Evolutionary conservation across 1,140 invertebrate genomes (phyloP), one percentile per base, ranked within the genome.

Genomic region (Zaprionus nigranus): DNA sequence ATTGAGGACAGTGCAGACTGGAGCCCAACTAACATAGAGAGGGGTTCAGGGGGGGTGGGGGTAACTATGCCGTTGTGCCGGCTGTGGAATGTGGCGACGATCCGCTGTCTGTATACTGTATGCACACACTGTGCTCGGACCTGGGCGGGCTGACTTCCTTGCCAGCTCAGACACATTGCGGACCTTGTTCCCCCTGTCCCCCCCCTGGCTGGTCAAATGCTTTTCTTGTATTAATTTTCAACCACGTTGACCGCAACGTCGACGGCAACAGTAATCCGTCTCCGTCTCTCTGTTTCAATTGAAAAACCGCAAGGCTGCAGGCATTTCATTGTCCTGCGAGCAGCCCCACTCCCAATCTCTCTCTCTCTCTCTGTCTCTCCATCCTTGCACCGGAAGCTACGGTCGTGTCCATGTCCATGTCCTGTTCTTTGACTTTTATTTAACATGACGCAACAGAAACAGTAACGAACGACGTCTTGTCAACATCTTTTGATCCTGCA

Each of bases 381-480:
- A 13, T 58, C 56, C 36, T 56, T 78, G 58, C 66, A 90, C 85
- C 84, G 84, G 85, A 88, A 88, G 84, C 84, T 62, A 78, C 54
- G 58, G 71, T 72, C 71, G 61, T 71, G 64, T 68, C 62, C n/a
- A 43, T 43, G 40, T 43, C 62, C 75, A 72, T 82, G 79, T 90
- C 79, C 82, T 90, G 81, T 82, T 62, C 59, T 56, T 72, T 68
- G 85, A 79, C 82, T 90, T 90, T 90, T 90, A 90, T 90, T 85
- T 90, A 85, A 82, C 73, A 78, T 90, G 85, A 90, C 85, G 85
- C 85, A 90, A 90, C 85, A 90, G 70, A 90, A 87, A 73, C 51
- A 51, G 54, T 46, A 43, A 70, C 40, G 72, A 64, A 63, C 69
- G 54, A 79, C 56, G 84, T 90, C 81, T 85, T 74, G 77, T 67